Evolutionary conservation across 2,888 invertebrate genomes (phyloP).

Genomic region (Tetrapedia diversipes): DNA sequence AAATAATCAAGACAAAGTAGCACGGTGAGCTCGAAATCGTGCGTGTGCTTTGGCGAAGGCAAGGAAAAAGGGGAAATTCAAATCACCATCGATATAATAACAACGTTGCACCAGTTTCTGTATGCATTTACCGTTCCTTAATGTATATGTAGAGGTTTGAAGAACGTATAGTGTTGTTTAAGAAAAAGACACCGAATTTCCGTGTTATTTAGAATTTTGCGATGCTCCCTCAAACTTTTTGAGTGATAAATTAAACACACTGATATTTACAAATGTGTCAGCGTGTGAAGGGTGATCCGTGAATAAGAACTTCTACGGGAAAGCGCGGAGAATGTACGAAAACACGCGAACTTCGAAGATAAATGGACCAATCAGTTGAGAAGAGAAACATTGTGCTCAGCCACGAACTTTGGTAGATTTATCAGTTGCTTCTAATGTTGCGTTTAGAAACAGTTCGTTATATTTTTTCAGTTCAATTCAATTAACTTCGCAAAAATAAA

Average conservation of each 20-base stretch:
- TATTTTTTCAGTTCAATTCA: not conserved
- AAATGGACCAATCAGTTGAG: constrained; percentile 42
- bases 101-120: no score
- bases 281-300: constrained; percentile 39
- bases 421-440: not conserved
- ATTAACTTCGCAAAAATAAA: no score
- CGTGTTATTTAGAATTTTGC: constrained; percentile 1
- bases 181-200: not conserved
- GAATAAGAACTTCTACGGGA: constrained; percentile 70
- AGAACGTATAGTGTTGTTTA: no score
- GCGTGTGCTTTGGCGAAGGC: no score
- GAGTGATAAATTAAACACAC: constrained; percentile 71
- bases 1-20: no score
- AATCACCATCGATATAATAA: no score
- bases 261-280: constrained; percentile 58
- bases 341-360: constrained; percentile 44
- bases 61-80: no score
- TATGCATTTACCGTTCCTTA: no score
- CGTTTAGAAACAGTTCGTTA: not conserved
- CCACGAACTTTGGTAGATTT: constrained; percentile 6
- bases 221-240: constrained; percentile 51
- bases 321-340: constrained; percentile 34
- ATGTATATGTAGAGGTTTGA: no score
- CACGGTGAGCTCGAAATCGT: no score
- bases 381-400: constrained; percentile 12